A percentile compares a stretch with the other conserved stretches of the same genome.
phyloP scores from a whole-genome alignment of 1,140 invertebrate species.

The Trinorchestia longiramus region DNA sequence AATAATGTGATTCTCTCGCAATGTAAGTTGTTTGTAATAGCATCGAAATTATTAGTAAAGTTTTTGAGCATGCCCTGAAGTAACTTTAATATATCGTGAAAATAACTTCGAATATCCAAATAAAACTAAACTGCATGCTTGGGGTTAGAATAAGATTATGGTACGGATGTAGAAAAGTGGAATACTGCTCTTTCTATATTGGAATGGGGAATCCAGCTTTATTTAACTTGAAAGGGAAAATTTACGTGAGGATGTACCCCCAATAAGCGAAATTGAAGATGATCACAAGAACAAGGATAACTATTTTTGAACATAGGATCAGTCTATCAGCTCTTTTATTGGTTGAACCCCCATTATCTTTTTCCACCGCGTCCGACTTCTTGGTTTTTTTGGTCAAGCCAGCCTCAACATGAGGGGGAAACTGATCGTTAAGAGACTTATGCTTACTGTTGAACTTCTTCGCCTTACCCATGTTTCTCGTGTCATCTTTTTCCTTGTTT shows the following conservation, averaged over 20 bases:
- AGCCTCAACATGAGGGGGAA: not conserved
- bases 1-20: no score
- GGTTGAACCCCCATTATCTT: not conserved
- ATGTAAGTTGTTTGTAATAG: no score
- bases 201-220: not conserved
- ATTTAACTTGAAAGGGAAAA: not conserved
- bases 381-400: not conserved
- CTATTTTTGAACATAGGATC: conserved; percentile 4
- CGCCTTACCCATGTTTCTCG: not conserved
- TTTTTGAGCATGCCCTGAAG: no score
- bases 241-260: conserved; percentile 19
- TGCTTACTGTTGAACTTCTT: not conserved
- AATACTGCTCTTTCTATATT: no score
- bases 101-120: no score
- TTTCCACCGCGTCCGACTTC: not conserved
- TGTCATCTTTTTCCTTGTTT: not conserved
- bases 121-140: no score
- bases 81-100: no score
- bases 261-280: conserved; percentile 17
- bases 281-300: not conserved
- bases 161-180: no score
- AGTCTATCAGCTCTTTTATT: not conserved
- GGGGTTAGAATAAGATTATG: no score
- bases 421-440: not conserved
- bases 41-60: no score